phyloP scores from a whole-genome alignment of 64 coral and sea anemone species.

The Montipora cactus region DNA sequence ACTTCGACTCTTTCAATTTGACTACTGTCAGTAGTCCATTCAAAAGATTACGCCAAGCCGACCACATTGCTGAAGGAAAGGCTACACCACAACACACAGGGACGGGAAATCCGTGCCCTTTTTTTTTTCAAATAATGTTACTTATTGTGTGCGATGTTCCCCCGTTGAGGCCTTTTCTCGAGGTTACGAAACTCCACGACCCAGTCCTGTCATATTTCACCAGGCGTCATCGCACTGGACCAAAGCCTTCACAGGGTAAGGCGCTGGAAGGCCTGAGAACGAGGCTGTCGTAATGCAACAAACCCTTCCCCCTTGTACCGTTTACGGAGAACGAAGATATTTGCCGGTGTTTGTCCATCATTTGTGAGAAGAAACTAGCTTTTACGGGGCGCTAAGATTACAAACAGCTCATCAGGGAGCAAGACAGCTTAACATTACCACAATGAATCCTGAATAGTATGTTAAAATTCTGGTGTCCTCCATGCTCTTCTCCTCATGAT shows the following conservation, averaged over 20 bases:
- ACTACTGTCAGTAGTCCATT: no score
- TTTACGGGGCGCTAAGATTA: slow-evolving; percentile 62
- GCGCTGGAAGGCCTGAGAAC: neutral
- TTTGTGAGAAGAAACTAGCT: slow-evolving; percentile 62
- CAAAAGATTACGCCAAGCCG: no score
- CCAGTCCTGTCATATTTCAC: neutral
- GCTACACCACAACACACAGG: no score
- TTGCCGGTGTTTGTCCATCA: slow-evolving; percentile 76
- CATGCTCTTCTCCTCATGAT: slow-evolving; percentile 45
- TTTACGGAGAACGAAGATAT: slow-evolving; percentile 32
- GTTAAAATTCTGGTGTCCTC: slow-evolving; percentile 81
- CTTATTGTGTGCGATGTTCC: no score
- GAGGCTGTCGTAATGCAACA: neutral
- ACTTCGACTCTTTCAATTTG: no score
- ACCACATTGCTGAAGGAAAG: no score
- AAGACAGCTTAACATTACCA: slow-evolving; percentile 92
- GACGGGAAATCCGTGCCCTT: no score
- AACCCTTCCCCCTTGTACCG: neutral
- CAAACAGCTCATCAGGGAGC: slow-evolving; percentile 60
- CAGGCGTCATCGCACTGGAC: neutral
- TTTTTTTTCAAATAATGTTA: no score
- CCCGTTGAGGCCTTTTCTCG: no score
- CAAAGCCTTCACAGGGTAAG: neutral
- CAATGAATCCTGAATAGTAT: slow-evolving; percentile 99
- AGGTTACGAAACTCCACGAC: no score